phyloP scores from a whole-genome alignment of 1,140 invertebrate species.

The Achatina immaculata region DNA sequence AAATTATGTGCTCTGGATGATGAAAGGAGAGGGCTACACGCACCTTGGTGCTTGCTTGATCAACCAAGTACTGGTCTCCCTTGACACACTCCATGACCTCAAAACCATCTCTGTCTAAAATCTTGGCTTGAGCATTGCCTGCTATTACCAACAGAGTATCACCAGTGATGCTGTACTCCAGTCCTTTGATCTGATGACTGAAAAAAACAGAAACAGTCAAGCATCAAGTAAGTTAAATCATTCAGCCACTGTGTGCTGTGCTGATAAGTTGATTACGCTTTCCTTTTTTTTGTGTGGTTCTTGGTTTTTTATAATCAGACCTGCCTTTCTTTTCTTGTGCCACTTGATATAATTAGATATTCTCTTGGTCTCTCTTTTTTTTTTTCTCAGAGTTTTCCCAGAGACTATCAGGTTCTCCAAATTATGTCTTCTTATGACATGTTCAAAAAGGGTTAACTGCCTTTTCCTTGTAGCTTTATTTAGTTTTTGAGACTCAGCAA shows the following conservation, averaged over 20 bases:
- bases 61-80: constrained; percentile 95
- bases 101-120: constrained; percentile 95
- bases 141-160: constrained; percentile 94
- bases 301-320: no score
- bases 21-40: background rate
- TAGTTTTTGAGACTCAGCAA: no score
- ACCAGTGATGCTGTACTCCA: constrained; percentile 94
- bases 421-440: no score
- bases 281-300: no score
- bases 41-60: constrained; percentile 91
- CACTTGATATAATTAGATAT: no score
- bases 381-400: no score
- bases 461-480: no score
- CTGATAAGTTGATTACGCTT: background rate
- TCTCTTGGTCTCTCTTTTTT: no score
- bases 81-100: constrained; percentile 96
- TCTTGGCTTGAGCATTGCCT: constrained; percentile 88
- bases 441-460: no score
- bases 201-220: constrained; percentile 48
- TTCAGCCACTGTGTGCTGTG: background rate
- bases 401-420: no score
- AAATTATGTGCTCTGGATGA: background rate
- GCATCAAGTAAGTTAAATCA: background rate
- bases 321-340: no score
- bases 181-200: constrained; percentile 87